Evolutionary conservation across 2,797 vertebrate species (phyloP).

Genomic region (Apodemus agrarius): DNA sequence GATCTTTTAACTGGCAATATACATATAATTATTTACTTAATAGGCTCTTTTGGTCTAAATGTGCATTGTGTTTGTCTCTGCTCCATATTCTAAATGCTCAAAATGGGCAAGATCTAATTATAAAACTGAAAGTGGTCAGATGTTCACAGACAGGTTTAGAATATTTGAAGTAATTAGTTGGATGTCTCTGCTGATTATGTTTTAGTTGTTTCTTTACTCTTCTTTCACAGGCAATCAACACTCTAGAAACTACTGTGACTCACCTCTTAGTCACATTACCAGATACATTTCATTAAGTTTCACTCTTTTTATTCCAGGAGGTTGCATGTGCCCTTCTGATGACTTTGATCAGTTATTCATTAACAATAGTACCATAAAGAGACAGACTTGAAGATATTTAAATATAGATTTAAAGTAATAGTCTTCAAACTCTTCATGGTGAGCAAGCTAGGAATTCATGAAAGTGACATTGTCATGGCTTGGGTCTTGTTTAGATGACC

Average conservation of each 20-base stretch:
- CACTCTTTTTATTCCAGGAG: neutral
- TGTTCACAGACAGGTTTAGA: slow-evolving; percentile 33
- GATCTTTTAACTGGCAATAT: neutral
- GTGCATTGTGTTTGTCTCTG: neutral
- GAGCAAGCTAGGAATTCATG: neutral
- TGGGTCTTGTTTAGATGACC: neutral
- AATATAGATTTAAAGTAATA: neutral
- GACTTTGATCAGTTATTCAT: slow-evolving; percentile 13
- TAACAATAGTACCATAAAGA: neutral
- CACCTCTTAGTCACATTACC: neutral
- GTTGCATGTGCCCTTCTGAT: neutral
- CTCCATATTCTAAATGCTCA: neutral
- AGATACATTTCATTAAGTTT: neutral
- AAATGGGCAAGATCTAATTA: neutral
- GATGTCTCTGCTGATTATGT: neutral
- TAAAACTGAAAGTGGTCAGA: neutral
- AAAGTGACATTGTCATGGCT: neutral
- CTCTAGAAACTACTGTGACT: neutral
- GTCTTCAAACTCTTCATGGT: neutral
- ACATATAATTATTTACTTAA: neutral
- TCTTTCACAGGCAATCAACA: neutral
- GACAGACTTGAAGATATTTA: neutral
- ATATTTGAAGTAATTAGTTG: neutral
- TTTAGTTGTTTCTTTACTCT: neutral
- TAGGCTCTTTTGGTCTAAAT: neutral